These are phyloP conservation scores for Amiota communis DNA, from an alignment of 2,888 invertebrate species.

Conservation along the genomic window DNA sequence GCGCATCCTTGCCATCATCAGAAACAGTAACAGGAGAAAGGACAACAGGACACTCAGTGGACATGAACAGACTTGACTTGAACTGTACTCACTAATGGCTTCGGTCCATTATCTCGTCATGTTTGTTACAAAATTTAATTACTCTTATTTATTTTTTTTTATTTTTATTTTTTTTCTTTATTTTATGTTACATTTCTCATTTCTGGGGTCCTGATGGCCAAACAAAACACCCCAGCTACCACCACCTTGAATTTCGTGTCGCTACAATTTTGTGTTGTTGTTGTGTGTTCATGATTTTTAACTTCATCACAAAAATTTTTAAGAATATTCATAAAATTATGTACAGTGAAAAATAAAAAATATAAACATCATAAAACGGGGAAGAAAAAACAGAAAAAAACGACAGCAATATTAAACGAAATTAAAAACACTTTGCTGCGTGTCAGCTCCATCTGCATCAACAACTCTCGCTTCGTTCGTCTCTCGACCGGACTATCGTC, in stretches of 20 bases:
- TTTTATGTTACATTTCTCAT: constrained; percentile 49
- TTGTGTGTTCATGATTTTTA: constrained; percentile 58
- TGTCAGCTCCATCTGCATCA: constrained; percentile 28
- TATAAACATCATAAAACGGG: constrained; percentile 48
- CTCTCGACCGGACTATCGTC: too few relatives aligned
- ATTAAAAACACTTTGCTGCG: constrained; percentile 61
- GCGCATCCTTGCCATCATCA: constrained; percentile 1
- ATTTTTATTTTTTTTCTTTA: constrained; percentile 28
- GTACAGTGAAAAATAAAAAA: constrained; percentile 44
- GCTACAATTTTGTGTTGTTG: constrained; percentile 40
- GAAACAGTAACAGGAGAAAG: background rate
- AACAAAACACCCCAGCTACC: constrained; percentile 28
- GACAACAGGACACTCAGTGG: background rate
- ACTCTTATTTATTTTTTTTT: constrained; percentile 70
- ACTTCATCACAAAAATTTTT: constrained; percentile 53
- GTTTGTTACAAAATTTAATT: constrained; percentile 73
- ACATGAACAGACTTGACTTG: constrained; percentile 37
- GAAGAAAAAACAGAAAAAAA: constrained; percentile 47
- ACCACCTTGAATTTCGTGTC: constrained; percentile 32
- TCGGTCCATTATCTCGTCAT: constrained; percentile 73
- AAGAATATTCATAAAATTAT: constrained; percentile 37
- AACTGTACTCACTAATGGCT: constrained; percentile 66
- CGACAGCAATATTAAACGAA: constrained; percentile 46
- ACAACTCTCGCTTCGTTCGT: background rate
- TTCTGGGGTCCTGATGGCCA: constrained; percentile 37